These are phyloP conservation scores for Labeo rohita DNA, from an alignment of 2,113 vertebrate species.

Conservation along the genomic window DNA sequence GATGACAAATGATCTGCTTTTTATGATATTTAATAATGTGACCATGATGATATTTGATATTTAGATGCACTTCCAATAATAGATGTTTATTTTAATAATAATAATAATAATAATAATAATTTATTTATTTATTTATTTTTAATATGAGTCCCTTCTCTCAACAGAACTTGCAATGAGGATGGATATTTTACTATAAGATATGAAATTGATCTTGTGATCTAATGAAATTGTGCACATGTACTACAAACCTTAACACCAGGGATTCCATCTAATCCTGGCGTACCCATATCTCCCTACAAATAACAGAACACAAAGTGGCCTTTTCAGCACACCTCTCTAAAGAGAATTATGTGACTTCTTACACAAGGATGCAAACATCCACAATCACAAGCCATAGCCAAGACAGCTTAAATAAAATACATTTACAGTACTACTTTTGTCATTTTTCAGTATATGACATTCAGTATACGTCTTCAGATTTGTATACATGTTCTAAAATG, in stretches of 20 bases:
- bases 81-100: too few species aligned
- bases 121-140: too few species aligned
- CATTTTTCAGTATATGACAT: too few species aligned
- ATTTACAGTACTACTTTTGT: too few species aligned
- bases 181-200: neutral
- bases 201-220: slow-evolving; percentile 42
- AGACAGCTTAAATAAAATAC: too few species aligned
- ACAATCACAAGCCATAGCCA: neutral
- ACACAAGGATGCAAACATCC: neutral
- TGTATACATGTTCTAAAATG: too few species aligned
- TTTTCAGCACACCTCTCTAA: neutral
- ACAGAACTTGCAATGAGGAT: neutral
- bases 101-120: neutral
- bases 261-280: slow-evolving; percentile 85
- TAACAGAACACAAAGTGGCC: slow-evolving; percentile 66
- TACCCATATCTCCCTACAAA: slow-evolving; percentile 88
- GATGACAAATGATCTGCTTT: neutral
- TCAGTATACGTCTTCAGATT: too few species aligned
- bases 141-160: too few species aligned
- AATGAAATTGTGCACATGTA: slow-evolving; percentile 56
- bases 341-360: neutral
- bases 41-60: neutral
- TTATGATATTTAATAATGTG: neutral
- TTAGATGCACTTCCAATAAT: too few species aligned
- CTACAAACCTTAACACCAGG: slow-evolving; percentile 88